These are phyloP conservation scores for Lucinisca nassula DNA, from an alignment of 2,888 invertebrate species.

Conservation along the genomic window DNA sequence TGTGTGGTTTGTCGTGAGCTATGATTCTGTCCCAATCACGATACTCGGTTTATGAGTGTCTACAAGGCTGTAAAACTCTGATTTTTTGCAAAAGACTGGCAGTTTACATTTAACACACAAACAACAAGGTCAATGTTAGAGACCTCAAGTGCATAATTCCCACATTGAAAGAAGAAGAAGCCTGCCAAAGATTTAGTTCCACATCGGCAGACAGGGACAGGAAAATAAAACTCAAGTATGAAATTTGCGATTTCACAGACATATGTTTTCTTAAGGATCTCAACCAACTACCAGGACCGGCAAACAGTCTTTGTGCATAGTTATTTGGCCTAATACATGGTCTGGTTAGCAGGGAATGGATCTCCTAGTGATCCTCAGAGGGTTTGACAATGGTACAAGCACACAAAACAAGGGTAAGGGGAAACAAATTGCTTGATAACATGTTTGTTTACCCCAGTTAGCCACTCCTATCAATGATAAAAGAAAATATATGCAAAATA, in stretches of 20 bases:
- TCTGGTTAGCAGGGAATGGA: background rate
- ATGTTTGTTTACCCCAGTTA: no score
- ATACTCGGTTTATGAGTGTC: constrained; percentile 18
- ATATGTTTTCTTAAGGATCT: background rate
- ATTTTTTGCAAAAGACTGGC: constrained; percentile 10
- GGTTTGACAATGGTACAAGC: no score
- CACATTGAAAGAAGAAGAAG: background rate
- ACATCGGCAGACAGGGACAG: background rate
- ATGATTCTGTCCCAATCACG: constrained; percentile 16
- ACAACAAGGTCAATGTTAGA: background rate
- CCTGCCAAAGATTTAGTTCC: background rate
- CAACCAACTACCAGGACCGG: background rate
- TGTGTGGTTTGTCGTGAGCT: constrained; percentile 11
- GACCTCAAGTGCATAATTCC: background rate
- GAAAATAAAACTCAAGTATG: background rate
- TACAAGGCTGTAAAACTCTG: background rate
- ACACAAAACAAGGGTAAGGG: no score
- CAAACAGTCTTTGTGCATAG: background rate
- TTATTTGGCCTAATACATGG: background rate
- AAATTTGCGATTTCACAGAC: background rate
- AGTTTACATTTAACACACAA: background rate
- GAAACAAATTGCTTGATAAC: no score
- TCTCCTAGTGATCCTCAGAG: no score
- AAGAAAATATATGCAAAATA: no score
- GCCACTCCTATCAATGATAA: no score